Conservation (phyloP, 2,113 vertebrate species). For the Alosa alosa region DNA sequence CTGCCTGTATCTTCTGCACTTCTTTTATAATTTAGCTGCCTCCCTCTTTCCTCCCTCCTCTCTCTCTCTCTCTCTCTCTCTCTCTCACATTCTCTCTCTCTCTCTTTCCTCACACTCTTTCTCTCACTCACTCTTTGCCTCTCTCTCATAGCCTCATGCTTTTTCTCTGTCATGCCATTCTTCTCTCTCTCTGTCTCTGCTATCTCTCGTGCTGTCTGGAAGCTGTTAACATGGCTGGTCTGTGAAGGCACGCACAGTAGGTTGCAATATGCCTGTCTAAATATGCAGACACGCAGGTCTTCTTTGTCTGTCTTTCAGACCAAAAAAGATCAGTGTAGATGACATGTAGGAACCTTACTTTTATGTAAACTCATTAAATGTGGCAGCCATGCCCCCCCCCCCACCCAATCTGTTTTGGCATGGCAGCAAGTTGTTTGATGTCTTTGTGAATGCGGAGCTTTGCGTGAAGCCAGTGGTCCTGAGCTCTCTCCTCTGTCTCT, state of each 20-base stretch:
- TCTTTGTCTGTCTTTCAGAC: neutral
- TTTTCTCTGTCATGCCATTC: neutral
- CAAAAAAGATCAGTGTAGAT: neutral
- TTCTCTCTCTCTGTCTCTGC: conserved; percentile 23
- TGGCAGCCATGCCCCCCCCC: neutral
- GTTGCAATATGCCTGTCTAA: conserved; percentile 10
- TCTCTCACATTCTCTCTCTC: neutral
- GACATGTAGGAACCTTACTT: neutral
- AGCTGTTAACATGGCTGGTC: neutral
- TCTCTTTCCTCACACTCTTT: neutral
- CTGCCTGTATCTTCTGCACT: conserved; percentile 37
- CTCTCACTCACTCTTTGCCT: neutral
- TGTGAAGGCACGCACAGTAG: conserved; percentile 23
- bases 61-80: too few relatives aligned
- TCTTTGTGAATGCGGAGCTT: neutral
- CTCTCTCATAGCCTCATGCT: conserved; percentile 16
- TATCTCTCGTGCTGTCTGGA: conserved; percentile 1
- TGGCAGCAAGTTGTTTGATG: conserved; percentile 1
- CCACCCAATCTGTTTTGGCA: neutral
- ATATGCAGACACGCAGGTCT: conserved; percentile 36
- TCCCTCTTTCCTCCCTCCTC: neutral
- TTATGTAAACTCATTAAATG: neutral
- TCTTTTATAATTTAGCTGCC: conserved; percentile 22
- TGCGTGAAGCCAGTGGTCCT: neutral
- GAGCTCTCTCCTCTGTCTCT: conserved; percentile 18